Evolutionary conservation across 2,797 vertebrate species (phyloP).

Genomic region (Adrianichthys oophorus): DNA sequence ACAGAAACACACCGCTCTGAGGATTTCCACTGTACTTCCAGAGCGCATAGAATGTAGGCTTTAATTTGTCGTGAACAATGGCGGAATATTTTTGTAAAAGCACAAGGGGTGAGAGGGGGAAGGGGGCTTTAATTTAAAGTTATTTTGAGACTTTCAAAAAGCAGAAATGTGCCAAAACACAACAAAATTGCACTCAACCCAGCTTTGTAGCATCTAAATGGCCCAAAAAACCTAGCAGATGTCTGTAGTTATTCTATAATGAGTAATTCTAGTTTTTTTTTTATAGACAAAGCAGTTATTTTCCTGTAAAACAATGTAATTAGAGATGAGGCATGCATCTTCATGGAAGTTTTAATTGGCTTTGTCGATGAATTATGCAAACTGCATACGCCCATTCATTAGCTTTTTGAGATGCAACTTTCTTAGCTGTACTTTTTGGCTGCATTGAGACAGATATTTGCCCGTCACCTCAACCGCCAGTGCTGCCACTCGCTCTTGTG

Average conservation of each 20-base stretch:
- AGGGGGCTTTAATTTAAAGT: conserved; percentile 36
- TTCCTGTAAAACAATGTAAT: conserved; percentile 68
- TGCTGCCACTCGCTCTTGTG: conserved; percentile 2
- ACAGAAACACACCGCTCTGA: conserved; percentile 28
- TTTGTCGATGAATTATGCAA: conserved; percentile 55
- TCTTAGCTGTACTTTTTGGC: conserved; percentile 32
- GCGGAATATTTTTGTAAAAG: conserved; percentile 25
- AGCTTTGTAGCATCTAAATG: conserved; percentile 57
- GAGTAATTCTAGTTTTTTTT: conserved; percentile 56
- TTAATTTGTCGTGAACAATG: conserved; percentile 45
- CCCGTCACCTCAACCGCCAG: not conserved
- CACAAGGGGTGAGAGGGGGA: conserved; percentile 33
- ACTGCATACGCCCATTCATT: conserved; percentile 43
- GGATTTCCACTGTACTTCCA: conserved; percentile 36
- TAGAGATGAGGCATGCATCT: conserved; percentile 62
- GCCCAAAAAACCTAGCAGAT: conserved; percentile 56
- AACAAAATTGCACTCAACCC: conserved; percentile 58
- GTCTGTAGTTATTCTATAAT: conserved; percentile 60
- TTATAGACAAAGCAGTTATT: conserved; percentile 42
- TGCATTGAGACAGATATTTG: conserved; percentile 8
- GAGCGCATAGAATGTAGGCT: conserved; percentile 32
- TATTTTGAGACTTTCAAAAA: conserved; percentile 42
- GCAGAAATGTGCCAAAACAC: conserved; percentile 37
- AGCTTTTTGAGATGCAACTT: conserved; percentile 31
- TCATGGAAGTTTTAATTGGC: conserved; percentile 49